These are phyloP conservation scores for Agapornis roseicollis DNA, from an alignment of 2,113 vertebrate species.

Conservation along the genomic window DNA sequence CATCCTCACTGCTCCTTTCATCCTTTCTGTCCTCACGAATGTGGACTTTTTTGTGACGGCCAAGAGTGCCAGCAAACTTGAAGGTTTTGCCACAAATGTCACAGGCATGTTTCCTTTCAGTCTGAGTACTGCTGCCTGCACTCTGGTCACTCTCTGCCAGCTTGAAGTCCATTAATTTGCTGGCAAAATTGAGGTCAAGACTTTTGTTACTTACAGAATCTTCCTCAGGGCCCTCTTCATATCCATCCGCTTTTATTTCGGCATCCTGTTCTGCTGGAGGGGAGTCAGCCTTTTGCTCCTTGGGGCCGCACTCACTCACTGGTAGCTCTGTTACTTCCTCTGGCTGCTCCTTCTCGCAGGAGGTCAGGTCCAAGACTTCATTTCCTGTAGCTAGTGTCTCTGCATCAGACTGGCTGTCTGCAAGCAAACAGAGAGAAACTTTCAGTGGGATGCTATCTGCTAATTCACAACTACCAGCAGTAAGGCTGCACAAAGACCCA, in stretches of 20 bases:
- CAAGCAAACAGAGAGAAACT: conserved; percentile 56
- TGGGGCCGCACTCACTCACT: not conserved
- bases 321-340: conserved; percentile 31
- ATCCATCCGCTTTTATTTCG: conserved; percentile 50
- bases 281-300: conserved; percentile 20
- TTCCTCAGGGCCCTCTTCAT: conserved; percentile 74
- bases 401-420: conserved; percentile 86
- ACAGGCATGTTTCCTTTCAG: conserved; percentile 86
- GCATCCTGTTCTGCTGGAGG: conserved; percentile 46
- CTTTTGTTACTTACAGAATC: conserved; percentile 93
- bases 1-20: conserved; percentile 59
- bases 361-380: conserved; percentile 81
- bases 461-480: not conserved
- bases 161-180: conserved; percentile 94
- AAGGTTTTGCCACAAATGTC: conserved; percentile 89
- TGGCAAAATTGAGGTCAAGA: conserved; percentile 93
- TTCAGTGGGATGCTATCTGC: not conserved
- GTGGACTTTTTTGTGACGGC: conserved; percentile 90
- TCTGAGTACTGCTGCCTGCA: conserved; percentile 50
- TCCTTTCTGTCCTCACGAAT: conserved; percentile 71
- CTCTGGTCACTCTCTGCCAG: conserved; percentile 75
- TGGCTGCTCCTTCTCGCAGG: conserved; percentile 33
- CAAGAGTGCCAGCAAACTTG: conserved; percentile 90
- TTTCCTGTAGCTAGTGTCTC: conserved; percentile 67
- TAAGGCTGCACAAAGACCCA: not conserved